Evolutionary conservation across 2,888 invertebrate genomes (phyloP).

Genomic region (Monochamus alternatus): DNA sequence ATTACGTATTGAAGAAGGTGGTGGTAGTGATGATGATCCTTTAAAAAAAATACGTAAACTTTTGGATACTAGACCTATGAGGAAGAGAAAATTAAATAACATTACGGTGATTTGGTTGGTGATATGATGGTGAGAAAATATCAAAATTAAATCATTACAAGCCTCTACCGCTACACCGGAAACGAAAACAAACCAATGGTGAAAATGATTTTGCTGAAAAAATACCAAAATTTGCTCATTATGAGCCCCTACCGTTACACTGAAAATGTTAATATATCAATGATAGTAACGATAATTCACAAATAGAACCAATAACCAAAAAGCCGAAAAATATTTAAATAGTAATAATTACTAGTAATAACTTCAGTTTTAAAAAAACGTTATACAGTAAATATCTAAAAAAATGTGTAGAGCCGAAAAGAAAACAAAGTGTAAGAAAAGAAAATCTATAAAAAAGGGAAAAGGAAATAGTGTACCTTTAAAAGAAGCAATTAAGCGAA

Average conservation of each 20-base stretch:
- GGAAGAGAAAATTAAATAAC: neutral
- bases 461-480: neutral
- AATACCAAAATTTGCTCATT: no score
- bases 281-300: neutral
- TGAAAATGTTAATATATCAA: no score
- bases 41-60: neutral
- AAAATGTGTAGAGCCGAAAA: constrained; percentile 1
- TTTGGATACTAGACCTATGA: neutral
- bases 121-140: neutral
- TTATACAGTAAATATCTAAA: neutral
- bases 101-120: neutral
- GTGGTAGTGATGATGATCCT: neutral
- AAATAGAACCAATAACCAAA: constrained; percentile 21
- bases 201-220: no score
- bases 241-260: no score
- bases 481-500: constrained; percentile 14
- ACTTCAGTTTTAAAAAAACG: neutral
- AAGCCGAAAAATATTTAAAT: no score
- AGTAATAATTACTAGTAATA: no score
- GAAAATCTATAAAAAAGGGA: neutral
- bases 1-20: neutral
- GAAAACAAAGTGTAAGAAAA: neutral
- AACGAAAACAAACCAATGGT: neutral
- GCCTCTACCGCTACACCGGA: neutral
- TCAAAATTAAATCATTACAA: neutral